Evolutionary conservation across 1,140 invertebrate genomes (phyloP), one percentile per base, ranked within the genome.

Genomic region (Leptinotarsa defecta): DNA sequence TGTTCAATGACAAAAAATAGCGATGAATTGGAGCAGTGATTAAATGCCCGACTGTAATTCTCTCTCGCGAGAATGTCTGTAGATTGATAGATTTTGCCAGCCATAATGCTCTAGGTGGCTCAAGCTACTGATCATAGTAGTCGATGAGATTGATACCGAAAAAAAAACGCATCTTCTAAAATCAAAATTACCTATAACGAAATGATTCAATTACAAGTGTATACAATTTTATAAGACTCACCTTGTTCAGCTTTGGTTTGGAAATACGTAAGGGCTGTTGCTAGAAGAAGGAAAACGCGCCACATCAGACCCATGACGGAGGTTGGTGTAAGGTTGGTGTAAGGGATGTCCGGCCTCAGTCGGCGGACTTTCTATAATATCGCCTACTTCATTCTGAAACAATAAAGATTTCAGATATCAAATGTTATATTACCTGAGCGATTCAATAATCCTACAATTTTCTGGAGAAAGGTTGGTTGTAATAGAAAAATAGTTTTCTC

Each of bases 191-290:
- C n/a, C 52, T 5, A n/a, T 2, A n/a, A 57, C 15, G 52, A 65
- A 65, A 65, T 20, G 27, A 65, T 22, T 65, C 15, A 5, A 34
- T 34, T 34, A 34, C 27, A 34, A 19, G 61, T 63, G 61, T 8
- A 43, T 0, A 43, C 8, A 43, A 43, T 63, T 63, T 3, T 19
- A 63, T 63, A 11, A 19, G 0, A 67, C 78, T 79, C 73, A 81
- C 80, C 80, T 81, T 81, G 80, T 78, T 81, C 80, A 52, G 78
- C 78, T 27, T 34, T 48, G 48, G 34, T 79, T 78, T 73, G 69
- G 8, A 27, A 75, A 20, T 73, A 65, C 20, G 71, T 71, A 19
- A 79, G 73, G 48, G 72, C 74, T 17, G 77, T 76, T 15, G 76
- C 74, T 74, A 81, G 67, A 49, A 81, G 75, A 62, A 76, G 78